Base-by-base conservation (phyloP, 2,113 vertebrate genomes). In the Tragulus kanchil region DNA sequence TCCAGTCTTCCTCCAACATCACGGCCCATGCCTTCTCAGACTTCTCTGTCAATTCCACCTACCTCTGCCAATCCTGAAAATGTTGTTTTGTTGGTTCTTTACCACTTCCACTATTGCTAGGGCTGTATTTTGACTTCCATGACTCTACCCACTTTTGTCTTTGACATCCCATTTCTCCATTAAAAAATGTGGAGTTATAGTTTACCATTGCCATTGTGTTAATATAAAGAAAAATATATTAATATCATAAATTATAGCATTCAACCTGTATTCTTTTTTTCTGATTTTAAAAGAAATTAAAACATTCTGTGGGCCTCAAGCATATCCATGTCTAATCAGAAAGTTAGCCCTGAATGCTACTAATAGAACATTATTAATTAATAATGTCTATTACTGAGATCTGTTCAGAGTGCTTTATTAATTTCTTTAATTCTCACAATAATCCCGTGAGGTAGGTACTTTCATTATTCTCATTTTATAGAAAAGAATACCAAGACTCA, bases 211-310 rank as follows among this genome's bases (percentile, higher is more conserved):
- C 12, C 36, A 19, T 56, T 25, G 17, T 78, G 77, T 85, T 71
- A 84, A 61, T 79, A 79, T 61, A 56, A 83, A 90, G 59, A 86
- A 62, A 84, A 84, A 75, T 31, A 16, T 26, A 13, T 87, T 65
- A 50, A 71, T 48, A 48, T 88, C 21, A 48, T 56, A 54, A 25
- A 71, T 78, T 61, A 10, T 62, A 62, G 8, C 36, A 48, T 59
- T 90, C 21, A 81, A 26, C 12, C 11, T 45, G 52, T 78, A 31
- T 82, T 26, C 36, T 4, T 31, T 84, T 71, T 23, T 48, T 56
- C 48, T 86, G 15, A 93, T 31, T 95, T 82, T 48, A 61, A 67
- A 69, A 77, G 31, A 78, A 89, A 61, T 59, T 59, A 84, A 67
- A 52, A 52, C 59, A 61, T 67, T 64, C 45, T 69, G 0, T 92